Percentiles rank a stretch among this genome's conserved stretches.
These are phyloP conservation scores for Chaitophorus viminalis DNA, from an alignment of 2,888 invertebrate genomes.

Conservation along the genomic window DNA sequence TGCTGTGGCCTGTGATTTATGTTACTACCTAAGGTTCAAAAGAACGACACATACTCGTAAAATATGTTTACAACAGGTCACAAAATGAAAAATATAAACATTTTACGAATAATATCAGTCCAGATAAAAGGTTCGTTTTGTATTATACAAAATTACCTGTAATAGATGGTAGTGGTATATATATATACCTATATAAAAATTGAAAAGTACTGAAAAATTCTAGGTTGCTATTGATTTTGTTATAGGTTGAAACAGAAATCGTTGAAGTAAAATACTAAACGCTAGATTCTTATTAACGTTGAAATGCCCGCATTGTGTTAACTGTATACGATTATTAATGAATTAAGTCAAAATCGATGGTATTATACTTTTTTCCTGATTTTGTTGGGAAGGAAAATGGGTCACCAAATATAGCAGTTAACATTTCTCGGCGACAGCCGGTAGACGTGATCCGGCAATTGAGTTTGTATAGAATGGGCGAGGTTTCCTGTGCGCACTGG, in stretches of 20 bases:
- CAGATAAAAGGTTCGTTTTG: constrained; percentile 3
- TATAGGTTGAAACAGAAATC: background rate
- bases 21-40: background rate
- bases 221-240: background rate
- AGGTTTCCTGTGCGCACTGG: constrained; percentile 57
- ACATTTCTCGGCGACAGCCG: constrained; percentile 56
- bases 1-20: constrained; percentile 22
- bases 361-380: background rate
- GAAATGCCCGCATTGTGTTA: background rate
- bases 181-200: too few species aligned
- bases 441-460: constrained; percentile 60
- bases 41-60: background rate
- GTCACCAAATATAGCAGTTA: constrained; percentile 34
- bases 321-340: background rate
- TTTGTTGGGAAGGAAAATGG: constrained; percentile 21
- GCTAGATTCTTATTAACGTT: background rate
- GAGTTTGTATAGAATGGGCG: constrained; percentile 60
- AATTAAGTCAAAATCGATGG: background rate
- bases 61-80: constrained; percentile 29
- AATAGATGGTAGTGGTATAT: too few species aligned
- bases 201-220: background rate
- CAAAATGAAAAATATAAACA: background rate
- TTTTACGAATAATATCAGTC: background rate
- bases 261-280: background rate
- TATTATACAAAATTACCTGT: too few species aligned